Conservation (phyloP, 23 tunicate genomes). For the Styela clava region DNA sequence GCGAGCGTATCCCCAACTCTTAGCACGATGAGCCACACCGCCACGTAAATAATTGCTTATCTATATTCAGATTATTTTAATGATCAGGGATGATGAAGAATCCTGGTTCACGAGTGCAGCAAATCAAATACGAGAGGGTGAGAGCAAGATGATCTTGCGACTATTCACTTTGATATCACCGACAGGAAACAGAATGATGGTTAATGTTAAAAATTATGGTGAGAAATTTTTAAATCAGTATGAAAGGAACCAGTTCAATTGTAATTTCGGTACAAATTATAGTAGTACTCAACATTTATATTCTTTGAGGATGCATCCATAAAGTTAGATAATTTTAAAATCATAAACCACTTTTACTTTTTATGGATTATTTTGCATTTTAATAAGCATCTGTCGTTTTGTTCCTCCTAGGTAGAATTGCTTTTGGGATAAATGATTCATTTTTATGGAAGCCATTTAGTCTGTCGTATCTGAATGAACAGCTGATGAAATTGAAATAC, state of each 20-base stretch:
- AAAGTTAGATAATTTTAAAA: too few relatives aligned
- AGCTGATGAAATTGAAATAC: constrained; percentile 59
- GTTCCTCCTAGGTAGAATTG: neutral
- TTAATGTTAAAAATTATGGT: neutral
- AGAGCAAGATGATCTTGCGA: neutral
- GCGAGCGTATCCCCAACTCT: too few relatives aligned
- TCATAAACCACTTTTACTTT: neutral
- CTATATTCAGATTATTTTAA: neutral
- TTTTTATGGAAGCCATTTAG: neutral
- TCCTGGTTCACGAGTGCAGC: neutral
- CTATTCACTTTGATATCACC: neutral
- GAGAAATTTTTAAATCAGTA: too few relatives aligned
- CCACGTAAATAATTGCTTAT: too few relatives aligned
- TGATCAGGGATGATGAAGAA: neutral
- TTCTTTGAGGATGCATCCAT: too few relatives aligned
- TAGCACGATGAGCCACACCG: too few relatives aligned
- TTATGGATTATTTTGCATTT: neutral
- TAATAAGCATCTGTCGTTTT: too few relatives aligned
- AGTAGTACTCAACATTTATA: too few relatives aligned
- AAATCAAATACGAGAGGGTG: neutral
- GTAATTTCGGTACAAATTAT: neutral
- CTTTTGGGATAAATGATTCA: neutral
- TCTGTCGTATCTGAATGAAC: constrained; percentile 27
- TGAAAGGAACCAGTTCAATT: neutral
- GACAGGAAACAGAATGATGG: neutral